phyloP scores from a whole-genome alignment of 2,888 invertebrate genomes.

The Drosophila atripex region DNA sequence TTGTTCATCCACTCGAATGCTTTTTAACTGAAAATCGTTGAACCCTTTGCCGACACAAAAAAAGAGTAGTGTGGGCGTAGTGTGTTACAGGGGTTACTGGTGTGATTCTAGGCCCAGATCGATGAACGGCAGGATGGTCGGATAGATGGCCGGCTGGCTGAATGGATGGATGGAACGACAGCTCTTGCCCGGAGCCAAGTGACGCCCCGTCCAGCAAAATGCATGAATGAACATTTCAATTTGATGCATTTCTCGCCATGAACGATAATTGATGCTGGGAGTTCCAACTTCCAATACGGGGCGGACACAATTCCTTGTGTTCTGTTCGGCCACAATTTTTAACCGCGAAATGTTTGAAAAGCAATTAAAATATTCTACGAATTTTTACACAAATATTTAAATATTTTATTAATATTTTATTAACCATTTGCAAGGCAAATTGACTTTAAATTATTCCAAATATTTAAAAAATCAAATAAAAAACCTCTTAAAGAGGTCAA shows the following conservation, averaged over 20 bases:
- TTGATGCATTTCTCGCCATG: slow-evolving; percentile 50
- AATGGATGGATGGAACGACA: slow-evolving; percentile 47
- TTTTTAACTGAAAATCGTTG: slow-evolving; percentile 77
- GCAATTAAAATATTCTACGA: neutral
- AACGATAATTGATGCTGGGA: slow-evolving; percentile 41
- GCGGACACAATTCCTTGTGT: neutral
- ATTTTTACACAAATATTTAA: neutral
- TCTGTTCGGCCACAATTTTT: neutral
- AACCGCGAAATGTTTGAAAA: neutral
- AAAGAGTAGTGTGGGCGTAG: neutral
- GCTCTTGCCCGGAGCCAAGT: slow-evolving; percentile 9
- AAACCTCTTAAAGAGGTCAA: too few relatives aligned
- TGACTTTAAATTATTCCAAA: too few relatives aligned
- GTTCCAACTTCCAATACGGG: neutral
- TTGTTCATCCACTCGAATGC: slow-evolving; percentile 80
- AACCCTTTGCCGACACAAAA: slow-evolving; percentile 60
- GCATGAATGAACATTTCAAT: slow-evolving; percentile 52
- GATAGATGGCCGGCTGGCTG: neutral
- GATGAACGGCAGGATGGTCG: neutral
- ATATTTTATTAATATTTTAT: too few relatives aligned
- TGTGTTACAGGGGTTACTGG: neutral
- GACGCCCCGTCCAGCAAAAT: slow-evolving; percentile 37
- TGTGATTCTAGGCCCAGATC: slow-evolving; percentile 20
- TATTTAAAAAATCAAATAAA: too few relatives aligned
- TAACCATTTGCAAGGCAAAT: too few relatives aligned